A percentile compares a stretch with the other conserved stretches of the same genome.
These are phyloP conservation scores for Sebastes nivosus DNA, from an alignment of 2,797 vertebrate species.

Conservation along the genomic window DNA sequence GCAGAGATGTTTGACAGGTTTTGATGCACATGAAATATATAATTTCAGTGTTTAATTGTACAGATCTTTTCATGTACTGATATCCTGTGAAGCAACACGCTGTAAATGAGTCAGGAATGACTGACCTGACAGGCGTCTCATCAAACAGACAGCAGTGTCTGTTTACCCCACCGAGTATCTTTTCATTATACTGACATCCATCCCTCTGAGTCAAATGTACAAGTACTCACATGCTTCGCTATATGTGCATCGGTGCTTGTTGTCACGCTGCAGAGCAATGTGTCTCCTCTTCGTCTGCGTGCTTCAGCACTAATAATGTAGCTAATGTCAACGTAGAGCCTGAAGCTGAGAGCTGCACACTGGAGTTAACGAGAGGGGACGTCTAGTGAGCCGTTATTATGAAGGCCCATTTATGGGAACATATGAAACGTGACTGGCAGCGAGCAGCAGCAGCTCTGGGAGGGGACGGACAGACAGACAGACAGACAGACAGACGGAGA, in stretches of 20 bases:
- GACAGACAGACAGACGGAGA: neutral
- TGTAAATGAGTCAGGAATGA: neutral
- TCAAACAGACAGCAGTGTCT: conserved; percentile 21
- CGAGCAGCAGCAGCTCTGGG: conserved; percentile 12
- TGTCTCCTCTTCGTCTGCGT: neutral
- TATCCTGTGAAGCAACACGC: neutral
- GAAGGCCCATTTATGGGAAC: conserved; percentile 44
- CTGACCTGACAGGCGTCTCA: conserved; percentile 14
- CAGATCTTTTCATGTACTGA: neutral
- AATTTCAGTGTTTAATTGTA: neutral
- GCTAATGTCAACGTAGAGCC: conserved; percentile 31
- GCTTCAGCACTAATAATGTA: neutral
- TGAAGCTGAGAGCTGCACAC: conserved; percentile 8
- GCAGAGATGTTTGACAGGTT: neutral
- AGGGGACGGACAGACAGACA: neutral
- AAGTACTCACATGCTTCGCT: conserved; percentile 19
- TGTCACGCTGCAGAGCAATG: conserved; percentile 12
- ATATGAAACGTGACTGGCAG: conserved; percentile 53
- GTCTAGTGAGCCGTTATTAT: conserved; percentile 3
- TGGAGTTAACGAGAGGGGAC: conserved; percentile 39
- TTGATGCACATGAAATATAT: neutral
- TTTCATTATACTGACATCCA: conserved; percentile 44
- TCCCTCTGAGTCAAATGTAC: conserved; percentile 38
- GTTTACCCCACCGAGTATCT: conserved; percentile 1
- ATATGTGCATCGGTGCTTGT: neutral